Evolutionary conservation across 2,888 invertebrate species (phyloP), one percentile per base, ranked within the genome.

Genomic region (Pyrocoelia pectoralis): DNA sequence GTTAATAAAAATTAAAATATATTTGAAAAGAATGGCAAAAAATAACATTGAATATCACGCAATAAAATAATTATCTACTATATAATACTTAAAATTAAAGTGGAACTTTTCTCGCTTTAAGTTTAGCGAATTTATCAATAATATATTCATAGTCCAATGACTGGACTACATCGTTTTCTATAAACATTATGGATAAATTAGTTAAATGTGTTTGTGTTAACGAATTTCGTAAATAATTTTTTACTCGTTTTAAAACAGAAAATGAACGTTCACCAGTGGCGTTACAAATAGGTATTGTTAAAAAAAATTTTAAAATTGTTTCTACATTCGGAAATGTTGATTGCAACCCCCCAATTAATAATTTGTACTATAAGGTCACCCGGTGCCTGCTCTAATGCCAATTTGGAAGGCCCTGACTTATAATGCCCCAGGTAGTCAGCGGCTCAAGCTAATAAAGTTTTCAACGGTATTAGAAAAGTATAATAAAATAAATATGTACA

Each of bases 151-250:
- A 41, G 14, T 41, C 41, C 12, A 41, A 14, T 41, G 12, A 14
- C 15, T 41, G n/a, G 2, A 14, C 14, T 13, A 41, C 14, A 8
- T 41, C 41, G 14, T 41, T 41, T 41, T 41, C 41, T 13, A 41
- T 41, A 14, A 13, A 41, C 41, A 41, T 13, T 13, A 41, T 13
- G 2, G 41, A 41, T 13, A 41, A 41, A 41, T 41, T 41, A 41
- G 12, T 41, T 41, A 41, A 41, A 41, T 41, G 12, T 13, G 9
- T 13, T 18, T 52, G 33, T 10, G 38, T 15, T 52, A 52, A 14
- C 2, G 38, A 52, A 33, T 14, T 52, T 33, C 52, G 15, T 33
- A 52, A 52, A 15, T 14, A 52, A 52, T 52, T 52, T 52, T 52
- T 52, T 41, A 41, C 14, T 41, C 13, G 12, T 41, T 14, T 14